phyloP scores from a whole-genome alignment of 2,797 vertebrate genomes.

The Hapalemur alaotrensis region DNA sequence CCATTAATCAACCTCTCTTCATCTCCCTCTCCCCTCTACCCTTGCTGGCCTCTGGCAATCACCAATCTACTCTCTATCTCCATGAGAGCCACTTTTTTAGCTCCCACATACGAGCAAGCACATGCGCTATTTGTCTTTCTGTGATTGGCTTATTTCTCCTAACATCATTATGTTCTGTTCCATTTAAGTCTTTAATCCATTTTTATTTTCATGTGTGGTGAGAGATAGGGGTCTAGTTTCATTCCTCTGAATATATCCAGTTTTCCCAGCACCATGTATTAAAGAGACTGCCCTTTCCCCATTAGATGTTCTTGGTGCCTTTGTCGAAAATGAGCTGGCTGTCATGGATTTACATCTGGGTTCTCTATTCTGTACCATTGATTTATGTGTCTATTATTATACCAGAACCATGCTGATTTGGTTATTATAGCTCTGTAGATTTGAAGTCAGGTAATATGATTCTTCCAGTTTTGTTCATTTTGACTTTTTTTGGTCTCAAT shows the following conservation, averaged over 20 bases:
- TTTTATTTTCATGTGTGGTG: not conserved
- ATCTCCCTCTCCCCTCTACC: not conserved
- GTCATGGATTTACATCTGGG: not conserved
- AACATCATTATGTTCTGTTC: not conserved
- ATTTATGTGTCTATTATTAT: not conserved
- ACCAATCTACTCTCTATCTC: not conserved
- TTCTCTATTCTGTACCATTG: not conserved
- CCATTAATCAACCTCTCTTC: not conserved
- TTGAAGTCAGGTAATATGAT: not conserved
- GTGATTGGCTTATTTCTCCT: not conserved
- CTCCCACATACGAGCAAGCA: not conserved
- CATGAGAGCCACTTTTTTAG: not conserved
- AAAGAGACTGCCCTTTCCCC: not conserved
- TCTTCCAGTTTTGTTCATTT: not conserved
- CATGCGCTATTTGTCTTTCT: not conserved
- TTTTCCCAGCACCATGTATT: not conserved
- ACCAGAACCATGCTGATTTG: not conserved
- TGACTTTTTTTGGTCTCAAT: not conserved
- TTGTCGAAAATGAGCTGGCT: not conserved
- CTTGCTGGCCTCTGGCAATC: not conserved
- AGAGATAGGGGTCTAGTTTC: not conserved
- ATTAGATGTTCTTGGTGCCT: not conserved
- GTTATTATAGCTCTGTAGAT: not conserved
- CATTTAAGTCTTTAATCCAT: not conserved
- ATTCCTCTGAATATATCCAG: not conserved